phyloP scores from a whole-genome alignment of 2,797 vertebrate species.

The Liparis tanakae region DNA sequence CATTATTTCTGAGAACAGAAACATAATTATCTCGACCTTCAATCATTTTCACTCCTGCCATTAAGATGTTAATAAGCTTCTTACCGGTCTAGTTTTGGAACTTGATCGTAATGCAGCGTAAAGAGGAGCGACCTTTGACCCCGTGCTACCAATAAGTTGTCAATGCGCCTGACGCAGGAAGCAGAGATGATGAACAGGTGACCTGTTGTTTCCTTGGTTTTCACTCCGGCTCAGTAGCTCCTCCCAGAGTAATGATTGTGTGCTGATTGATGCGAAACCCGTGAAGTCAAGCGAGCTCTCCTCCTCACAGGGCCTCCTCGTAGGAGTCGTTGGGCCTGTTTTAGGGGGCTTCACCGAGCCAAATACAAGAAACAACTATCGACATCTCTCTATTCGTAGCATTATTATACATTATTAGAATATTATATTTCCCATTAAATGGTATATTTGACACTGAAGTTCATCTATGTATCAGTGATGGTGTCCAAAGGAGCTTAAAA shows the following conservation, averaged over 20 bases:
- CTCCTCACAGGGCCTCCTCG: slow-evolving; percentile 5
- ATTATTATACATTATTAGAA: no score
- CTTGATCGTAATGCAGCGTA: not conserved
- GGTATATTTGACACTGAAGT: no score
- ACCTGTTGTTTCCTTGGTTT: slow-evolving; percentile 26
- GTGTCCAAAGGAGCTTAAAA: no score
- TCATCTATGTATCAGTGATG: no score
- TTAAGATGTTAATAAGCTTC: not conserved
- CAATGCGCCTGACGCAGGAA: slow-evolving; percentile 6
- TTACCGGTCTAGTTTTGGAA: not conserved
- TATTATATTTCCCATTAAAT: no score
- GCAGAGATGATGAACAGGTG: slow-evolving; percentile 8
- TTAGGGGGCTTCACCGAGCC: no score
- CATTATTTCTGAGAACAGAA: not conserved
- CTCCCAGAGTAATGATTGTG: slow-evolving; percentile 40
- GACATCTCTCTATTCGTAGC: no score
- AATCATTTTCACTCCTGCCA: not conserved
- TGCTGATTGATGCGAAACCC: slow-evolving; percentile 15
- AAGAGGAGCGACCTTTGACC: not conserved
- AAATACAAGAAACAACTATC: no score
- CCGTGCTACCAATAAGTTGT: not conserved
- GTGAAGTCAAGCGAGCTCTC: slow-evolving; percentile 27
- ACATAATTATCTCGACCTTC: not conserved
- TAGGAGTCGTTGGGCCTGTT: not conserved
- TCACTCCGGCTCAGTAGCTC: slow-evolving; percentile 38